Conservation (phyloP, 2,113 vertebrate species). For the Orthonyx spaldingii region DNA sequence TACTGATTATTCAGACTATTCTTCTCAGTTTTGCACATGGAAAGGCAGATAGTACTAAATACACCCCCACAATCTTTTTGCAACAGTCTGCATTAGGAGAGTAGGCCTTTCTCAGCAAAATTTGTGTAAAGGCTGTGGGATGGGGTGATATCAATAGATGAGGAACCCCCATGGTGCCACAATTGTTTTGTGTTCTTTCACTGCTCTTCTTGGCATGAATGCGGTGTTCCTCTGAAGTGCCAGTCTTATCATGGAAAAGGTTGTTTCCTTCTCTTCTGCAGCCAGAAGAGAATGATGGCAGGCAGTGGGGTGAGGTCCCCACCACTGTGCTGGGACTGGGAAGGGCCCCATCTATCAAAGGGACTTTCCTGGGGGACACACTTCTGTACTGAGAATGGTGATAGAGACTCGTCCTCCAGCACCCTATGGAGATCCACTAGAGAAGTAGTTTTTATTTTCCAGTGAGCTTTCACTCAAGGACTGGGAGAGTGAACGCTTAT, state of each 20-base stretch:
- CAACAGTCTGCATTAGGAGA: background rate
- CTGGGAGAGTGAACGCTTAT: fast-evolving
- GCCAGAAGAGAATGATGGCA: fast-evolving
- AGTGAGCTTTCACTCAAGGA: background rate
- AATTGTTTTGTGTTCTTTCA: background rate
- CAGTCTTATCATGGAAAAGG: background rate
- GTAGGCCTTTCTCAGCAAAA: background rate
- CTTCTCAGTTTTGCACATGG: background rate
- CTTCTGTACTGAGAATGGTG: background rate
- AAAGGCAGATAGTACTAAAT: background rate
- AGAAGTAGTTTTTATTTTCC: background rate
- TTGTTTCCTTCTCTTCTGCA: background rate
- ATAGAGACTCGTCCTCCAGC: background rate
- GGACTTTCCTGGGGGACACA: background rate
- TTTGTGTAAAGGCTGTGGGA: background rate
- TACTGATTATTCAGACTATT: background rate
- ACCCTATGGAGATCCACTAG: background rate
- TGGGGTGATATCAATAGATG: fast-evolving
- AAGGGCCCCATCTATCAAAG: background rate
- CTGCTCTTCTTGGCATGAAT: background rate
- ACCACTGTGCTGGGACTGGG: background rate
- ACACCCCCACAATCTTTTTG: background rate
- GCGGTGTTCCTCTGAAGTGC: background rate
- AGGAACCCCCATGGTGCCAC: background rate
- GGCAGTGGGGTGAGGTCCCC: background rate